Conservation (phyloP, 2,113 vertebrate species). For the Gymnogyps californianus region DNA sequence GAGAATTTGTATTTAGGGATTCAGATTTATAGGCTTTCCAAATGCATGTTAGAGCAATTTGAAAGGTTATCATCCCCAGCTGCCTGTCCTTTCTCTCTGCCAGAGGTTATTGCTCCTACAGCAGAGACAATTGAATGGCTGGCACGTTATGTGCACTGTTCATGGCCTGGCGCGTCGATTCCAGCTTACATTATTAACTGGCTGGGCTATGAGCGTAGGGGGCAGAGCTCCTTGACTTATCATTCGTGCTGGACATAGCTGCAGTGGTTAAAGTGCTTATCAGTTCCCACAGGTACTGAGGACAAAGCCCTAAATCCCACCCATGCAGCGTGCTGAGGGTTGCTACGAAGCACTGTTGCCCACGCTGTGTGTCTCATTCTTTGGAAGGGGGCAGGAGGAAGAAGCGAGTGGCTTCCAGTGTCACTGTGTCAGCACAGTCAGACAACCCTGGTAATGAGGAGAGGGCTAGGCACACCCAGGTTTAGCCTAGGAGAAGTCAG, state of each 20-base stretch:
- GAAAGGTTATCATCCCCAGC: not conserved
- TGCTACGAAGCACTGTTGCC: not conserved
- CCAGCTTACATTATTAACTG: not conserved
- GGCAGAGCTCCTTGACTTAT: not conserved
- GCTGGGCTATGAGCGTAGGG: not conserved
- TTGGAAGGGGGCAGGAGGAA: not conserved
- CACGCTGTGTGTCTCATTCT: rapidly evolving
- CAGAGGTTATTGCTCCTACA: not conserved
- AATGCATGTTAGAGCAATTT: not conserved
- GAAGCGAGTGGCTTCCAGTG: not conserved
- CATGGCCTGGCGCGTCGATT: not conserved
- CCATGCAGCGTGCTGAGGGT: not conserved
- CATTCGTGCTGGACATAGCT: not conserved
- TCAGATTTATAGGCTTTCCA: not conserved
- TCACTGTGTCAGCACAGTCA: not conserved
- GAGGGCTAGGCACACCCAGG: not conserved
- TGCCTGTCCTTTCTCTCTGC: not conserved
- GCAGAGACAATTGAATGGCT: not conserved
- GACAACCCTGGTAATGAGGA: not conserved
- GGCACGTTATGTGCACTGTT: not conserved
- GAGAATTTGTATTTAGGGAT: not conserved
- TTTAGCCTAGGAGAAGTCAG: not conserved
- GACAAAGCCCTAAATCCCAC: not conserved
- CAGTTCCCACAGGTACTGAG: not conserved
- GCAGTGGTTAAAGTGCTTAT: not conserved